Evolutionary conservation across 2,113 vertebrate genomes (phyloP), one percentile per base, ranked within the genome.

Genomic region (Fukomys damarensis): DNA sequence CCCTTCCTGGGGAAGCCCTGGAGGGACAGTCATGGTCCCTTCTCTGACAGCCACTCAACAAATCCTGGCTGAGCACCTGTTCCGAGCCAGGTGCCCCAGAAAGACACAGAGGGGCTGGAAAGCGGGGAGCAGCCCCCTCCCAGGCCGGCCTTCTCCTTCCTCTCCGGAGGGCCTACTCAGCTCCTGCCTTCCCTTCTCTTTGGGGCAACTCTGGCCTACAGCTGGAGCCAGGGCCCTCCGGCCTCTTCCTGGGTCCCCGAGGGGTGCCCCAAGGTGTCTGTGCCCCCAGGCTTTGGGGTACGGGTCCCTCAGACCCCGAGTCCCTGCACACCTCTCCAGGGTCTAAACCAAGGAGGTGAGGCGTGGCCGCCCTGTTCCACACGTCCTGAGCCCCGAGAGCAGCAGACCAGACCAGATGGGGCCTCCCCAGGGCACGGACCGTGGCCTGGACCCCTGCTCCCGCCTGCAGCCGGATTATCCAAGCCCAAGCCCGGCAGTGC

Each of bases 401-500:
- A 63, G 63, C 63, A 1, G 32, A 35, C 72, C 35, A 7, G 91
- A 20, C 22, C 20, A 9, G 26, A 7, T 32, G 32, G 86, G 59
- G 70, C 46, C 7, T n/a, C 87, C 83, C 84, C 0, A 77, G 59
- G 83, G 77, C 79, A 41, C 38, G 41, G 80, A 17, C 19, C 79
- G 11, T 24, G 74, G 68, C 77, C 76, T 63, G 3, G 20, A 28
- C 9, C 4, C 46, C 3, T 9, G 74, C 26, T 0, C 8, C 61
- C 38, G 7, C 14, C 0, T 0, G 11, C 66, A 70, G 66, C 17
- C 0, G 0, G 35, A n/a, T 54, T 20, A 76, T 26, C 28, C 14
- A 2, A 88, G n/a, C n/a, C 30, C 41, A 28, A 26, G 6, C 2
- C 38, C 38, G 0, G 26, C 72, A 46, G 72, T 3, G 12, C 41